phyloP scores from a whole-genome alignment of 1,140 invertebrate species.

The Aplysia californica region DNA sequence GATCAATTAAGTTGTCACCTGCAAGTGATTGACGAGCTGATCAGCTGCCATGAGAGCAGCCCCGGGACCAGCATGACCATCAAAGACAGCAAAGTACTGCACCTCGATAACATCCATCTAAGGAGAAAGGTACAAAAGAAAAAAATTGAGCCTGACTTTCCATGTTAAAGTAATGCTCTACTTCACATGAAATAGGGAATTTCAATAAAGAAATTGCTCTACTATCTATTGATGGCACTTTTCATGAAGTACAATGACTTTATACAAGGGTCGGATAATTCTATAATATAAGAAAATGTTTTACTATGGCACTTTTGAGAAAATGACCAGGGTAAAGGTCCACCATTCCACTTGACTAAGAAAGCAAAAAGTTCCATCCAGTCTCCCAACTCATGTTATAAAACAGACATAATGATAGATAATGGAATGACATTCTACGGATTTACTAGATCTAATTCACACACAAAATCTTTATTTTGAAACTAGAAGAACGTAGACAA shows the following conservation, averaged over 20 bases:
- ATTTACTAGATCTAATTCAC: background rate
- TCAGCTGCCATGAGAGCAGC: conserved; percentile 83
- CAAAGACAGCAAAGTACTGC: conserved; percentile 84
- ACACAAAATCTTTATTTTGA: background rate
- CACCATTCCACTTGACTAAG: background rate
- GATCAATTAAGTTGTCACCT: no score
- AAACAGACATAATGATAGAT: background rate
- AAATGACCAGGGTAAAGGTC: background rate
- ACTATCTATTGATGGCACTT: background rate
- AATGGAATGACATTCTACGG: background rate
- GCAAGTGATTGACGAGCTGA: conserved; percentile 83
- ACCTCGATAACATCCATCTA: conserved; percentile 10
- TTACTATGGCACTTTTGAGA: background rate
- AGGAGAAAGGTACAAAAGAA: no score
- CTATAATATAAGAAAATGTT: background rate
- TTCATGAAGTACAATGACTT: no score
- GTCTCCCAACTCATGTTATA: background rate
- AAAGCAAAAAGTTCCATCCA: background rate
- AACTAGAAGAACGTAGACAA: background rate
- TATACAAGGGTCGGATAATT: no score
- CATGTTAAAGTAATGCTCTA: background rate
- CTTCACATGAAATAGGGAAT: background rate
- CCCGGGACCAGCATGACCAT: conserved; percentile 87
- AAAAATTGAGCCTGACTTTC: background rate
- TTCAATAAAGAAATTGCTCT: background rate